Percentiles rank a stretch among this genome's conserved stretches.
Evolutionary conservation across 2,797 vertebrate genomes (phyloP).

Genomic region (Coregonus ussuriensis): DNA sequence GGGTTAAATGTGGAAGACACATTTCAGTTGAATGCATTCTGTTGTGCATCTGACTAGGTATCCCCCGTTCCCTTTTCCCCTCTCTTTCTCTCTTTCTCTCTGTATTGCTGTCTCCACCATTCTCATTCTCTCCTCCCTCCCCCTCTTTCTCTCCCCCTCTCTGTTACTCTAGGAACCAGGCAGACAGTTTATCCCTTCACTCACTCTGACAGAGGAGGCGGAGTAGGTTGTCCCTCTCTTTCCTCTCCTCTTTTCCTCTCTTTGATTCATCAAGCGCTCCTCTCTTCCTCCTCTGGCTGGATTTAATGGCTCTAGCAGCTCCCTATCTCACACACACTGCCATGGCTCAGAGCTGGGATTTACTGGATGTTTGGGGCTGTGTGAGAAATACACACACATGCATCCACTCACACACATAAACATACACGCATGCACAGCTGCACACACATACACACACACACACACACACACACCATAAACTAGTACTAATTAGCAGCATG

Average conservation of each 20-base stretch:
- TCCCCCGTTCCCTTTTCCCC: not conserved
- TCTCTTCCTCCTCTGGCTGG: not conserved
- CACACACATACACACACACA: too few relatives aligned
- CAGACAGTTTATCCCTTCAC: not conserved
- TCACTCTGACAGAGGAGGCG: constrained; percentile 5
- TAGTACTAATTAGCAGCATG: not conserved
- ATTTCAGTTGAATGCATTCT: not conserved
- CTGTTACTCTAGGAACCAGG: not conserved
- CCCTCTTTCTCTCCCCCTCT: not conserved
- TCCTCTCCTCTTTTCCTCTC: constrained; percentile 6
- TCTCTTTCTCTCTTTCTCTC: not conserved
- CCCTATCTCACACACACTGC: not conserved
- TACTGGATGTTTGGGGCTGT: not conserved
- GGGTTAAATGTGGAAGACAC: not conserved
- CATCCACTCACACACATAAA: not conserved
- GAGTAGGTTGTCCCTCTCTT: not conserved
- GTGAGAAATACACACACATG: not conserved
- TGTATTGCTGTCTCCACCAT: not conserved
- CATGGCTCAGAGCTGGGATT: not conserved
- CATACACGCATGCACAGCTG: too few relatives aligned
- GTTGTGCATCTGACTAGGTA: too few relatives aligned
- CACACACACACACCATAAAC: not conserved
- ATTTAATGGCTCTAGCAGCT: not conserved
- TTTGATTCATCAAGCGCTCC: not conserved
- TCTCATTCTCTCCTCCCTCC: not conserved